Evolutionary conservation across 2,888 invertebrate genomes (phyloP).

Genomic region (Ethmia dodecea): DNA sequence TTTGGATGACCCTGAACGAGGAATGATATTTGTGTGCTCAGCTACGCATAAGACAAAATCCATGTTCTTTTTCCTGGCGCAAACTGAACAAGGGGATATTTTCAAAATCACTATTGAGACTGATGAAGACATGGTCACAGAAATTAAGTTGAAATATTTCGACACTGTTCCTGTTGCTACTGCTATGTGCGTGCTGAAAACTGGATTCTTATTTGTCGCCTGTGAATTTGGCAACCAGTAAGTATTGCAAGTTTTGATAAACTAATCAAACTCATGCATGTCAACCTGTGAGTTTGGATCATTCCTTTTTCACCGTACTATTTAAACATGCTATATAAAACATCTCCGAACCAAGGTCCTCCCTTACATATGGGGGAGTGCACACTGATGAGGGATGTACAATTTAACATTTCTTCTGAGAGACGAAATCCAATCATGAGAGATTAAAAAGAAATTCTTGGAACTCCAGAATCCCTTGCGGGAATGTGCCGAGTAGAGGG

Average conservation of each 20-base stretch:
- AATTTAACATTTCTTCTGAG: slow-evolving; percentile 22
- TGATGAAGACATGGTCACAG: slow-evolving; percentile 98
- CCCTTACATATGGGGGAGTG: slow-evolving; percentile 65
- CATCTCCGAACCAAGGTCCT: slow-evolving; percentile 81
- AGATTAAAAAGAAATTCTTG: no score
- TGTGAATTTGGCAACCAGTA: slow-evolving; percentile 99
- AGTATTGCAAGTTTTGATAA: slow-evolving; percentile 69
- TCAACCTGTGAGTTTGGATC: slow-evolving; percentile 36
- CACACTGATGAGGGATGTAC: slow-evolving; percentile 80
- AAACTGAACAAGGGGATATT: slow-evolving; percentile 94
- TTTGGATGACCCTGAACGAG: slow-evolving; percentile 98
- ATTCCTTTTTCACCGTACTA: slow-evolving; percentile 36
- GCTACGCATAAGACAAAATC: slow-evolving; percentile 99
- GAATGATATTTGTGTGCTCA: slow-evolving; percentile 99
- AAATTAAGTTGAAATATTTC: slow-evolving; percentile 99
- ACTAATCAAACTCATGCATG: slow-evolving; percentile 27
- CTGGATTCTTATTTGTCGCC: slow-evolving; percentile 98
- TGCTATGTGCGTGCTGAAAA: slow-evolving; percentile 98
- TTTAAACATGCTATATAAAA: slow-evolving; percentile 56
- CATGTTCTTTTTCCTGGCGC: slow-evolving; percentile 99
- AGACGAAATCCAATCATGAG: no score
- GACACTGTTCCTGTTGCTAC: slow-evolving; percentile 98
- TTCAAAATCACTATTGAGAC: slow-evolving; percentile 98
- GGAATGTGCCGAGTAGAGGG: no score
- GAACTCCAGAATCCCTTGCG: no score